Conservation (phyloP, 2,113 vertebrate genomes). For the Oryzias celebensis region DNA sequence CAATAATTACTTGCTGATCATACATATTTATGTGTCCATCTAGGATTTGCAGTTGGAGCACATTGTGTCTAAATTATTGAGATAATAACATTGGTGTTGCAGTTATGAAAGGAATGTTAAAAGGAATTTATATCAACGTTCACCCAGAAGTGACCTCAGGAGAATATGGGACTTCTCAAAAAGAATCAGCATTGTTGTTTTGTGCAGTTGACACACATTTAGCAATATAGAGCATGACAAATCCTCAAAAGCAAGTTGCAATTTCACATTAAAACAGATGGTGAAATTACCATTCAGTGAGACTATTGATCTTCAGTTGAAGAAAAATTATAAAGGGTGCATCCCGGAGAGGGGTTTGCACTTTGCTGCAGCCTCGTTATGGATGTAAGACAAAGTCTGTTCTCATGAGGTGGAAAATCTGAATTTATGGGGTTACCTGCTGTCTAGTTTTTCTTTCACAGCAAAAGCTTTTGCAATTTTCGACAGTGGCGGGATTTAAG, state of each 20-base stretch:
- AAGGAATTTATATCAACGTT: slow-evolving; percentile 23
- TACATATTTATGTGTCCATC: not conserved
- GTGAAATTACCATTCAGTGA: slow-evolving; percentile 37
- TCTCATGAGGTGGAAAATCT: slow-evolving; percentile 45
- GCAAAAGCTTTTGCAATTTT: slow-evolving; percentile 69
- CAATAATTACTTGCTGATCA: no score
- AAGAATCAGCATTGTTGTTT: slow-evolving; percentile 32
- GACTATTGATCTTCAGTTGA: slow-evolving; percentile 36
- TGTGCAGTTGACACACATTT: slow-evolving; percentile 22
- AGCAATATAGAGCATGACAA: slow-evolving; percentile 10
- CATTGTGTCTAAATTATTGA: slow-evolving; percentile 24
- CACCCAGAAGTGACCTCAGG: not conserved
- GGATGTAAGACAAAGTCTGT: slow-evolving; percentile 22
- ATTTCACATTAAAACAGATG: slow-evolving; percentile 36
- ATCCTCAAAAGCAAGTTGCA: slow-evolving; percentile 34
- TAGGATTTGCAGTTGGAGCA: slow-evolving; percentile 1
- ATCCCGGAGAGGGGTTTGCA: slow-evolving; percentile 11
- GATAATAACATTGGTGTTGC: slow-evolving; percentile 15
- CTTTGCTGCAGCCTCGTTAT: slow-evolving; percentile 22
- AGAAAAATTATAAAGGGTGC: slow-evolving; percentile 38
- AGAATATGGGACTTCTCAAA: not conserved
- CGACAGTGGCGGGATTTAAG: slow-evolving; percentile 73
- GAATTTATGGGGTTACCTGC: slow-evolving; percentile 56
- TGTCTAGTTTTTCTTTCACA: slow-evolving; percentile 65
- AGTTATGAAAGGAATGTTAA: slow-evolving; percentile 3